Conservation (phyloP, 2,797 vertebrate species). For the Anisognathus igniventris region DNA sequence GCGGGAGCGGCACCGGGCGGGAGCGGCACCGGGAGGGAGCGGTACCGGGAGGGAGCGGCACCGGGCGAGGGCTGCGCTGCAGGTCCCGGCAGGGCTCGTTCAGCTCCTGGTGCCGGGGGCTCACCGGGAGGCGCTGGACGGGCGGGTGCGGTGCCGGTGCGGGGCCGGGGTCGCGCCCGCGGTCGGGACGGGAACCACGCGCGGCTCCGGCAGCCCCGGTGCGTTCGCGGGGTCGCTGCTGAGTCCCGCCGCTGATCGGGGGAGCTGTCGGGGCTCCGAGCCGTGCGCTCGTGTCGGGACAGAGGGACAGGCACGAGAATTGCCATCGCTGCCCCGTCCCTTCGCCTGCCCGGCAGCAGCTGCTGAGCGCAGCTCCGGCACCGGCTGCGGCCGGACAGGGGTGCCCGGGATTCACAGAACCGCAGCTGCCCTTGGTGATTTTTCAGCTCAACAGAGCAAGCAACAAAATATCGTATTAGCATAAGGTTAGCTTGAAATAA, state of each 20-base stretch:
- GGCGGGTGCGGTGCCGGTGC: neutral
- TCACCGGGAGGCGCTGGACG: neutral
- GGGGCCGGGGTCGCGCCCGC: neutral
- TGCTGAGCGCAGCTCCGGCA: neutral
- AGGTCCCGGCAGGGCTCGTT: too few relatives aligned
- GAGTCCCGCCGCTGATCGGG: rapidly evolving
- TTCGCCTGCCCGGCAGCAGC: neutral
- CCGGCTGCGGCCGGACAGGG: neutral
- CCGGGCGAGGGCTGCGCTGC: neutral
- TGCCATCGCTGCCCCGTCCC: neutral
- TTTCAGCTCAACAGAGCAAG: neutral
- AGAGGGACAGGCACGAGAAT: rapidly evolving
- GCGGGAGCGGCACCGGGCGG: too few relatives aligned
- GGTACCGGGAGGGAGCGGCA: too few relatives aligned
- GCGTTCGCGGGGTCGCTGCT: neutral
- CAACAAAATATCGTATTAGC: neutral
- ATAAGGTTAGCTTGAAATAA: neutral
- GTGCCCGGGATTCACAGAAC: neutral
- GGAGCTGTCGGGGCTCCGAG: neutral
- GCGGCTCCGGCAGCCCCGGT: neutral
- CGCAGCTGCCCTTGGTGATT: neutral
- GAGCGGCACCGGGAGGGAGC: too few relatives aligned
- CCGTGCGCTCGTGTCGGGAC: neutral
- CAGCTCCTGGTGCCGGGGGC: too few relatives aligned
- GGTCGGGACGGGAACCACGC: neutral